A percentile compares a stretch with the other conserved stretches of the same genome.
Evolutionary conservation across 2,888 invertebrate species (phyloP).

Genomic region (Folsomia manolachei): DNA sequence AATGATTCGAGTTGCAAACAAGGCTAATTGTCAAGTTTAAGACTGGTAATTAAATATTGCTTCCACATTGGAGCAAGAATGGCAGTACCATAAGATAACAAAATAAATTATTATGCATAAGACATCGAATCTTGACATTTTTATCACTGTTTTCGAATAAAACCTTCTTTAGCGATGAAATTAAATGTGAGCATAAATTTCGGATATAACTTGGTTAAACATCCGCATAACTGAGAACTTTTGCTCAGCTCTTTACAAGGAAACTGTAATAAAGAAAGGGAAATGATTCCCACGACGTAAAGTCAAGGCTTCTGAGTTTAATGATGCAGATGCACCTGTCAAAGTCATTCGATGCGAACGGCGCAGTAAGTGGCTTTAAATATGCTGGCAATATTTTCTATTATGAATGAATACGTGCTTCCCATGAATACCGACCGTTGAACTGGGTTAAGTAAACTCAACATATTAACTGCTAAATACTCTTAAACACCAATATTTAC

Average conservation of each 20-base stretch:
- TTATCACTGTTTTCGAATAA: neutral
- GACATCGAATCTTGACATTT: too few relatives aligned
- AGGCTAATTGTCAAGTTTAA: too few relatives aligned
- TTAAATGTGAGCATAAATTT: neutral
- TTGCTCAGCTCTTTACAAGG: neutral
- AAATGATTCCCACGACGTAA: slow-evolving; percentile 40
- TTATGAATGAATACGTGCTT: neutral
- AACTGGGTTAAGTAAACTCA: neutral
- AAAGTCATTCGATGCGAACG: neutral
- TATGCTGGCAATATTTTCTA: neutral
- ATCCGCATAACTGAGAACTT: neutral
- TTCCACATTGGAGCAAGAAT: too few relatives aligned
- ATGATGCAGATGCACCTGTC: neutral
- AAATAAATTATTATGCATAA: too few relatives aligned
- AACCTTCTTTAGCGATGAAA: neutral
- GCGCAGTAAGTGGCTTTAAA: neutral
- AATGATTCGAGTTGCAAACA: too few relatives aligned
- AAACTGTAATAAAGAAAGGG: slow-evolving; percentile 27
- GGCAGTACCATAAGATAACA: too few relatives aligned
- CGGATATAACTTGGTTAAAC: too few relatives aligned
- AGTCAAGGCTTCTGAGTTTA: too few relatives aligned
- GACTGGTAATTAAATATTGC: too few relatives aligned
- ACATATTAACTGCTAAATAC: neutral
- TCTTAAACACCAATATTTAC: neutral
- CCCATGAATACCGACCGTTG: neutral